Conservation (phyloP, 2,888 invertebrate genomes). For the Amphipyra tragopoginis region DNA sequence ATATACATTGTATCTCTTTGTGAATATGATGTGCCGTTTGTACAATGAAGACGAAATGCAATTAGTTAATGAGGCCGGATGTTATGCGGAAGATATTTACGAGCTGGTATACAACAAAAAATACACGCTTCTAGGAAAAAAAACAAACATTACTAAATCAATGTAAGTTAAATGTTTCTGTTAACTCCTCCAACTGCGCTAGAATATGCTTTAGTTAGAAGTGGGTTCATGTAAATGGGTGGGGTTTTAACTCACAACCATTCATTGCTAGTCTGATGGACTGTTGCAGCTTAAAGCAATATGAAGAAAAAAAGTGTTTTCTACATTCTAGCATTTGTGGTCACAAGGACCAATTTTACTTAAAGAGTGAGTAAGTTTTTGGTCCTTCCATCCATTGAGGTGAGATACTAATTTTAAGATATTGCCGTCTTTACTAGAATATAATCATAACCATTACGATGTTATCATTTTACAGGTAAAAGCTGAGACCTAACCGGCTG, state of each 20-base stretch:
- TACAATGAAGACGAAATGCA: conserved; percentile 30
- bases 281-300: not conserved
- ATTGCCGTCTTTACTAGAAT: not conserved
- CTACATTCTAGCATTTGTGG: not conserved
- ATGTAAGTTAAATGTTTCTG: too few relatives aligned
- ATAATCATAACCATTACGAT: not conserved
- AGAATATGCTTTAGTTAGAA: too few relatives aligned
- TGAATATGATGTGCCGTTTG: not conserved
- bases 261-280: too few relatives aligned
- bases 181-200: too few relatives aligned
- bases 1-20: not conserved
- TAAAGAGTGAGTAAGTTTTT: not conserved
- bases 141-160: too few relatives aligned
- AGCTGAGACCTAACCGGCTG: not conserved
- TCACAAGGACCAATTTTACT: not conserved
- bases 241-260: too few relatives aligned
- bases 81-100: conserved; percentile 12
- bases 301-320: not conserved
- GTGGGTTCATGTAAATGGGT: too few relatives aligned
- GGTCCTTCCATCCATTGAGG: not conserved
- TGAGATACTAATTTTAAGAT: not conserved
- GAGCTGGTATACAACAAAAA: conserved; percentile 8
- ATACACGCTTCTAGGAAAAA: not conserved
- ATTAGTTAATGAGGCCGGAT: conserved; percentile 42
- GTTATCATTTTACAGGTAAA: not conserved